Base-by-base conservation (phyloP, 2,888 invertebrate genomes). In the Drosophila koepferae region DNA sequence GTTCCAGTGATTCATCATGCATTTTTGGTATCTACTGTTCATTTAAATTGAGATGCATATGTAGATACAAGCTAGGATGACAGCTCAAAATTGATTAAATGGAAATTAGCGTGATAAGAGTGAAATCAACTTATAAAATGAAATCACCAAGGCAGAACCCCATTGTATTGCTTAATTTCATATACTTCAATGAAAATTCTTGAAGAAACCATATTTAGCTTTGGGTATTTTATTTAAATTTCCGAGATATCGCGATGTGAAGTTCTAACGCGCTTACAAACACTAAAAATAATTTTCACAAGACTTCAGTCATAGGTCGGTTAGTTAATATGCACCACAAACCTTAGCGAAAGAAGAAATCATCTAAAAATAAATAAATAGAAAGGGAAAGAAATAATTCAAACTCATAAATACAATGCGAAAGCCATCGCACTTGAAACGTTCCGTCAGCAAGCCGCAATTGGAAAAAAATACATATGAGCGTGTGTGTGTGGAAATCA, bases 401-500 rank as follows among this genome's bases (percentile, higher is more conserved):
- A 61, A 38, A 68, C 61, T 63, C 65, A 65, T 62, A 65, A 61
- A 62, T 58, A 46, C 28, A 14, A 74, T 34, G 53, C 70, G 63
- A 78, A 70, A 78, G 68, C 59, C 49, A 55, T 65, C 55, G 59
- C 62, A 78, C 63, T 70, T 79, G 63, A 70, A 79, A 62, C 56
- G 58, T 63, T 63, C 71, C 70, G 75, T 51, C 58, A 74, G 62
- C 63, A 72, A 72, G 66, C 58, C 58, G 65, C 85, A 78, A 69
- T 72, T 65, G 74, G 67, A 70, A 69, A 61, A 41, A 38, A 20
- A 44, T 8, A 3, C 36, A n/a, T 28, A 9, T 56, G 18, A 38
- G 20, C 70, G 72, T 23, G 41, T 72, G 72, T 23, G 41, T 63
- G 59, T 74, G 63, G 48, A 78, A 86, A 79, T 86, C 87, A 85